Evolutionary conservation across 2,888 invertebrate genomes (phyloP).

Genomic region (Osedax fenrisi): DNA sequence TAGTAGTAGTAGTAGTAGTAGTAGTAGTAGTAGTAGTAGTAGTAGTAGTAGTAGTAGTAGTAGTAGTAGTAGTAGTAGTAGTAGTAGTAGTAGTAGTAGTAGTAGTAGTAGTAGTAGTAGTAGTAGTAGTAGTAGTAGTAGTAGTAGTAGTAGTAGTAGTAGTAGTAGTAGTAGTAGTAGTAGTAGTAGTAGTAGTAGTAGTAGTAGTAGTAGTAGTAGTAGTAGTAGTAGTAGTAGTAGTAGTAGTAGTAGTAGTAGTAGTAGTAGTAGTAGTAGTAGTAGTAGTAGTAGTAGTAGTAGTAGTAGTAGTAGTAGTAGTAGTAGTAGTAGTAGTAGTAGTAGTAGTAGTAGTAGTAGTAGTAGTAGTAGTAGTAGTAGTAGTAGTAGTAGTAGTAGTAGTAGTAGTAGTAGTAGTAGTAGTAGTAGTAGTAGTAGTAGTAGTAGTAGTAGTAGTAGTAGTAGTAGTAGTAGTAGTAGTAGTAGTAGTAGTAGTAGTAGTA

Average conservation of each 20-base stretch:
- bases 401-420: background rate
- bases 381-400: background rate
- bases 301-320: background rate
- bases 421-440: background rate
- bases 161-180: background rate
- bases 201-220: background rate
- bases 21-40: background rate
- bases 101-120: background rate
- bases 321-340: background rate
- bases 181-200: background rate
- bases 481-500: background rate
- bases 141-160: background rate
- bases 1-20: background rate
- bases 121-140: background rate
- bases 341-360: background rate
- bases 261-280: background rate
- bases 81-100: background rate
- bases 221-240: background rate
- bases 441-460: background rate
- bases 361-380: background rate
- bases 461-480: background rate
- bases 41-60: background rate
- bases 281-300: background rate
- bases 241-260: background rate
- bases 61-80: background rate